phyloP scores from a whole-genome alignment of 2,113 vertebrate species.

The Trachemys scripta region DNA sequence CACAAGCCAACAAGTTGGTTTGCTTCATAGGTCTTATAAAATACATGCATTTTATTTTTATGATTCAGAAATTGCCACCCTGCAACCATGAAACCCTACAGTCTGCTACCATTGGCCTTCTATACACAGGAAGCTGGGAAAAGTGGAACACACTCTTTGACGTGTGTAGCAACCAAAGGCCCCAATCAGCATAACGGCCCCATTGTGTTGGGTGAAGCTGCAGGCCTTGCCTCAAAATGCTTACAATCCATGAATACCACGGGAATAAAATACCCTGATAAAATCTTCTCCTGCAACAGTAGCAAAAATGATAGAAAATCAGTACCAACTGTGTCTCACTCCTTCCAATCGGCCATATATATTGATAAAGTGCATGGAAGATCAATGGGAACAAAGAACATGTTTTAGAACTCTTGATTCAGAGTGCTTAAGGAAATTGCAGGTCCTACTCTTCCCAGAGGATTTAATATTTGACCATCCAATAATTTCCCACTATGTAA shows the following conservation, averaged over 20 bases:
- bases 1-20: neutral
- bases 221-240: neutral
- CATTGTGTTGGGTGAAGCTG: neutral
- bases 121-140: accelerated
- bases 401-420: accelerated
- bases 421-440: constrained; percentile 28
- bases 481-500: constrained; percentile 62
- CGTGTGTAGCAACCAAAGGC: neutral
- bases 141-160: neutral
- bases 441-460: neutral
- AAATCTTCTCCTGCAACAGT: neutral
- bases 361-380: neutral
- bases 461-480: neutral
- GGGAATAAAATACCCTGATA: neutral
- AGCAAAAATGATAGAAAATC: neutral
- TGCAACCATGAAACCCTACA: neutral
- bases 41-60: neutral
- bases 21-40: neutral
- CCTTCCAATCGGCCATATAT: neutral
- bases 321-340: neutral
- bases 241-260: neutral
- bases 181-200: neutral
- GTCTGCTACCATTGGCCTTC: neutral
- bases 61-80: neutral
- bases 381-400: neutral